A percentile compares a stretch with the other conserved stretches of the same genome.
Evolutionary conservation across 1,140 invertebrate genomes (phyloP).

Genomic region (Brachionus rubens): DNA sequence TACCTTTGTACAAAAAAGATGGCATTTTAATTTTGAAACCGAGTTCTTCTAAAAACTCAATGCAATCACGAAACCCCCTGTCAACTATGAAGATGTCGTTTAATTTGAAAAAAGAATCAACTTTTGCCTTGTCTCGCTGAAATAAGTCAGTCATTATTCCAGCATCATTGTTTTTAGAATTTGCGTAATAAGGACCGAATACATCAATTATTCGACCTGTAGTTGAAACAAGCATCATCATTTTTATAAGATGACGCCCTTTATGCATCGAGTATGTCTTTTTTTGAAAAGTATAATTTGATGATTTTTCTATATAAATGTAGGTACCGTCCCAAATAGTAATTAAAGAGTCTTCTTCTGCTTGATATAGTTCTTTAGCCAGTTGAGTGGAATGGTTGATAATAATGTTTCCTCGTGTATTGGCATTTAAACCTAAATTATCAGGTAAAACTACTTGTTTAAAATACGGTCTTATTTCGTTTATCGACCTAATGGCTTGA

Average conservation of each 20-base stretch:
- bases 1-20: background rate
- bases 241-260: background rate
- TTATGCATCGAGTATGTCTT: background rate
- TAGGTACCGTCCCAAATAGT: background rate
- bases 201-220: background rate
- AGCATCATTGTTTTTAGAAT: background rate
- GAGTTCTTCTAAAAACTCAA: background rate
- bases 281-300: slow-evolving; percentile 15
- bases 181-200: slow-evolving; percentile 2
- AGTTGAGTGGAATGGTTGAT: background rate
- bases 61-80: background rate
- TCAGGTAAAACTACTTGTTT: no score
- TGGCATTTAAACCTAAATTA: no score
- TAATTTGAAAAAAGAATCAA: background rate
- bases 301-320: slow-evolving; percentile 13
- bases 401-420: background rate
- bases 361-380: background rate
- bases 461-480: no score
- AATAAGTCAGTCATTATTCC: background rate
- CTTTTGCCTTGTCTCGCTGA: background rate
- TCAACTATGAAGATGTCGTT: background rate
- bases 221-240: background rate
- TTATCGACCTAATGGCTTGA: background rate
- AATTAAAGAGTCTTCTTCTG: background rate
- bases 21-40: background rate